Evolutionary conservation across 2,888 invertebrate species (phyloP), one percentile per base, ranked within the genome.

Genomic region (Andrena haemorrhoa): DNA sequence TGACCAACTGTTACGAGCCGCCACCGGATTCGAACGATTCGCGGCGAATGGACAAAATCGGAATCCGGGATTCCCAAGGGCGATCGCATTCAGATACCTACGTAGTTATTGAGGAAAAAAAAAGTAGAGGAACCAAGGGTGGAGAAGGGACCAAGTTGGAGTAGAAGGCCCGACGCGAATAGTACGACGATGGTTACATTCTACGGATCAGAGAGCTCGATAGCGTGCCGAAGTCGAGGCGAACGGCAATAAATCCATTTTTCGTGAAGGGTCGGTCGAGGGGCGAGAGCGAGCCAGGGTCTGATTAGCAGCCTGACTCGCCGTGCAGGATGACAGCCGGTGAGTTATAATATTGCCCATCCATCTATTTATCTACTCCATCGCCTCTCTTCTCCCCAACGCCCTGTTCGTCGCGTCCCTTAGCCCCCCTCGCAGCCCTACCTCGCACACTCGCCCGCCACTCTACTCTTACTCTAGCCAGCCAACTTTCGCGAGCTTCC

Each of bases 271-370:
- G 93, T 93, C 92, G 86, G 89, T 86, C 88, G 85, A 89, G 85
- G 86, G 88, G 88, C 88, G 86, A 89, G 87, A 90, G 90, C 92
- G 92, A 92, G 93, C 85, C 92, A 91, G 93, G 93, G 93, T 93
- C 94, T 94, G 94, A 94, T 94, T 94, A 94, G 94, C 94, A 94
- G 94, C 93, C 93, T 93, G 93, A 93, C 94, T 94, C 93, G 93
- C 93, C 93, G 93, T 92, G 91, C 93, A 93, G 94, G 94, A 94
- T 94, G 94, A 94, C 94, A 94, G 94, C 93, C 92, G 92, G 94
- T 94, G 94, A 94, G 93, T 94, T 94, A 94, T 94, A 94, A 94
- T 94, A 94, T 94, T 94, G 94, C 94, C 94, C 93, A 94, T 94
- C 94, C 93, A 93, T 94, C 94, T 94, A 94, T 94, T 94, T 93